A percentile compares a stretch with the other conserved stretches of the same genome.
These are phyloP conservation scores for Monomorium pharaonis DNA, from an alignment of 1,140 invertebrate genomes.

Conservation along the genomic window DNA sequence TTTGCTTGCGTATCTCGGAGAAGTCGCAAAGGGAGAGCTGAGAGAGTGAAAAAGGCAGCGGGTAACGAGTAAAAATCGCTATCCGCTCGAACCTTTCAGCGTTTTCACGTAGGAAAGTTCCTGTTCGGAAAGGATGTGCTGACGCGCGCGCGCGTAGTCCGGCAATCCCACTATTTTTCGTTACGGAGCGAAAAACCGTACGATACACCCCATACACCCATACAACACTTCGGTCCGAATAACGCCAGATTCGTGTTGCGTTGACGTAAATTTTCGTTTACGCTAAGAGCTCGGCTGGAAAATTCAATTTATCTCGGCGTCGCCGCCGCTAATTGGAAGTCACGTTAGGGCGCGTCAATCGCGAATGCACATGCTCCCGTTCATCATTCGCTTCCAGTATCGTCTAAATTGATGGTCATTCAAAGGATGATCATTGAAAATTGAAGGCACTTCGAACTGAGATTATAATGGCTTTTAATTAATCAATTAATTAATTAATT, in stretches of 20 bases:
- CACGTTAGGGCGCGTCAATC: constrained; percentile 40
- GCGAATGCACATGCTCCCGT: background rate
- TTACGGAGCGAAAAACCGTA: constrained; percentile 22
- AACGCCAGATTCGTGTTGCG: constrained; percentile 24
- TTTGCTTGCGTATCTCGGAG: background rate
- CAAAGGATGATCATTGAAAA: background rate
- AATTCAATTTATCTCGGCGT: constrained; percentile 42
- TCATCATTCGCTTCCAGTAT: background rate
- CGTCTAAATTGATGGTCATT: background rate
- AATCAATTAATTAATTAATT: background rate
- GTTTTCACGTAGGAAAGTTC: constrained; percentile 58
- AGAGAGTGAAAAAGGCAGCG: constrained; percentile 26
- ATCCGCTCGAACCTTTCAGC: constrained; percentile 60
- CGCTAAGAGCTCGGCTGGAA: constrained; percentile 40
- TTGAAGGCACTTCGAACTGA: background rate
- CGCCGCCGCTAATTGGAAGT: constrained; percentile 31
- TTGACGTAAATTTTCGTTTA: constrained; percentile 60
- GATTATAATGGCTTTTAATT: background rate
- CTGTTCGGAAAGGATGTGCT: constrained; percentile 42
- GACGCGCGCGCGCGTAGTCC: background rate
- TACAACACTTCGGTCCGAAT: background rate
- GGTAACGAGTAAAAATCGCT: constrained; percentile 49
- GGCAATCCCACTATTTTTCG: constrained; percentile 49
- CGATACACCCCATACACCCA: background rate
- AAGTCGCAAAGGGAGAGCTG: constrained; percentile 13